phyloP scores from a whole-genome alignment of 2,113 vertebrate genomes.

The Manacus vitellinus region DNA sequence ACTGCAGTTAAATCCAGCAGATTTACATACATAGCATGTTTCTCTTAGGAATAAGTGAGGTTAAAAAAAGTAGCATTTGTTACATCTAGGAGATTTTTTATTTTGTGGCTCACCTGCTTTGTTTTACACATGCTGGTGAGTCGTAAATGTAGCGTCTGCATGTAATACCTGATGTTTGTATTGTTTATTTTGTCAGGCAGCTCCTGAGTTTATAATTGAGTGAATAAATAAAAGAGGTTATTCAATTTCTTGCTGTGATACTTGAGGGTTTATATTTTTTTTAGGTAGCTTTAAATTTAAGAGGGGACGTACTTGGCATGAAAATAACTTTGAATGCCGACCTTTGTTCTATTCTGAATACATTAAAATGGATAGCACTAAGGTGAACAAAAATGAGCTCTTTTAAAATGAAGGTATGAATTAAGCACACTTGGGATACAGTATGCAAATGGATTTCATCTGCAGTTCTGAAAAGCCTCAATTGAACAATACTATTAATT shows the following conservation, averaged over 20 bases:
- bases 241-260: background rate
- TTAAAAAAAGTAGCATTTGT: slow-evolving; percentile 10
- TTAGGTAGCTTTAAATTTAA: background rate
- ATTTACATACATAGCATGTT: background rate
- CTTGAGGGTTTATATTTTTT: background rate
- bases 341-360: slow-evolving; percentile 36
- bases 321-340: background rate
- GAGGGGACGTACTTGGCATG: background rate
- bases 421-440: slow-evolving; percentile 57
- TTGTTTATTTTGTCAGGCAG: background rate
- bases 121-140: background rate
- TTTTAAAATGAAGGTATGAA: slow-evolving; percentile 42
- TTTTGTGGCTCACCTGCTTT: slow-evolving; percentile 34
- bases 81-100: background rate
- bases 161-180: background rate
- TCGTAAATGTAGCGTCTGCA: slow-evolving; percentile 33
- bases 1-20: background rate
- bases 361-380: slow-evolving; percentile 44
- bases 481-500: slow-evolving; percentile 44
- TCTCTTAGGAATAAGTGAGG: background rate
- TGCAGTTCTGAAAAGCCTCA: slow-evolving; percentile 47
- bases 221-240: background rate
- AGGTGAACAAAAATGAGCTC: slow-evolving; percentile 35
- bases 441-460: slow-evolving; percentile 57
- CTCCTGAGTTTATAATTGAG: background rate